Percentiles rank a stretch among this genome's conserved stretches.
Conservation (phyloP, 2,888 invertebrate species). For the Heliconius sara region DNA sequence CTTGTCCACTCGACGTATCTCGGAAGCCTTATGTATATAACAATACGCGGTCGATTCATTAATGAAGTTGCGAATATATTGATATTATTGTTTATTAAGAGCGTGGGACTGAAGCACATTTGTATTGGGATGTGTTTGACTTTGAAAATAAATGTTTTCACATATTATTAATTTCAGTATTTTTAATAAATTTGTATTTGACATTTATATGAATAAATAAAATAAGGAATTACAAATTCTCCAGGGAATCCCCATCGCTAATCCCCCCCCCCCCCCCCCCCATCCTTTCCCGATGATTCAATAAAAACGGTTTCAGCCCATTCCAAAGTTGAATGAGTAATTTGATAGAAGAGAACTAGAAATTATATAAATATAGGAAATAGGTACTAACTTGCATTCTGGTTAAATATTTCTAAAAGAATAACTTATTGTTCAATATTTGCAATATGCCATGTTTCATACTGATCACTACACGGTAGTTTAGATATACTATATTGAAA, state of each 20-base stretch:
- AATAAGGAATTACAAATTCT: too few species aligned
- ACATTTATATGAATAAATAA: too few species aligned
- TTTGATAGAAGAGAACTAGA: too few species aligned
- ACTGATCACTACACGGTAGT: background rate
- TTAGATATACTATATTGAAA: background rate
- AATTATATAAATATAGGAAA: too few species aligned
- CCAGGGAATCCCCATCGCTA: too few species aligned
- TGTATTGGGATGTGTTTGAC: constrained; percentile 5
- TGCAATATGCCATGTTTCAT: background rate
- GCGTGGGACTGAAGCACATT: constrained; percentile 13
- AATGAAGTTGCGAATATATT: constrained; percentile 26
- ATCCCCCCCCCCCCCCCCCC: too few species aligned
- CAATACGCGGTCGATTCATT: constrained; percentile 38
- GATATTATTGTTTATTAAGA: constrained; percentile 29
- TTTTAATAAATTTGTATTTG: background rate
- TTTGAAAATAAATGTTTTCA: background rate
- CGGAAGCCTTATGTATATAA: constrained; percentile 44
- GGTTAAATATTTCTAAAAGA: too few species aligned
- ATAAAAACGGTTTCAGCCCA: too few species aligned
- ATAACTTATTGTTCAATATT: too few species aligned
- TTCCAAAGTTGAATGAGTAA: too few species aligned
- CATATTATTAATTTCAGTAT: background rate
- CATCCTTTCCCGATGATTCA: too few species aligned
- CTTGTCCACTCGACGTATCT: constrained; percentile 52
- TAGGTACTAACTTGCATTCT: too few species aligned